Base-by-base conservation (phyloP, 2,113 vertebrate species). In the Platichthys stellatus region DNA sequence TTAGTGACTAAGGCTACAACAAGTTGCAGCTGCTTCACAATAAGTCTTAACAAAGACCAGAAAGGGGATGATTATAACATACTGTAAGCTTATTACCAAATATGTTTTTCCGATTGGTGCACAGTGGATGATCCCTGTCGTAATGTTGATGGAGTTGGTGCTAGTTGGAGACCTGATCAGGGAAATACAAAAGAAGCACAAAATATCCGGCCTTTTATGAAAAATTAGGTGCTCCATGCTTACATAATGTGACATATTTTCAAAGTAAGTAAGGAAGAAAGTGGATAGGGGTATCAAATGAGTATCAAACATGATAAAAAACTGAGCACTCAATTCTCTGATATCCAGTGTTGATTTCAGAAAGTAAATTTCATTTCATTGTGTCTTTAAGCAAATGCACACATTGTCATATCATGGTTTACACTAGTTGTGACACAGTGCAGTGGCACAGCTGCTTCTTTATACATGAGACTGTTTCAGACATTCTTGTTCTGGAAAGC, bases 401-500 rank as follows among this genome's bases (percentile, higher is more conserved):
- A n/a, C 20, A 20, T 38, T 18, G 49, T 67, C 62, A 45, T 26
- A 17, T 40, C 13, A 23, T 53, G 17, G 64, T 74, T 74, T 80
- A 80, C 71, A 49, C 45, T 47, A 61, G 60, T 0, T 56, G 64
- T 65, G 63, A 2, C 54, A 80, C 35, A 72, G 68, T 80, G 64
- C 35, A 76, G 63, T 23, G 40, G 40, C 59, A 49, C 65, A 49
- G 65, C 35, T 47, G 23, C 60, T 71, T 79, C 62, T 83, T 70
- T 61, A 65, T 35, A 23, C 71, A 57, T 45, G 40, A 53, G 20
- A 13, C 54, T 31, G 23, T 68, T 76, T 63, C 43, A 80, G 65
- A 62, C 65, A 66, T 74, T 66, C 51, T 69, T 79, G 57, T 71
- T 76, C 45, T 64, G 68, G 72, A 63, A 67, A 68, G 63, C 51